A percentile compares a stretch with the other conserved stretches of the same genome.
These are phyloP conservation scores for Eulithis prunata DNA, from an alignment of 2,888 invertebrate genomes.

Conservation along the genomic window DNA sequence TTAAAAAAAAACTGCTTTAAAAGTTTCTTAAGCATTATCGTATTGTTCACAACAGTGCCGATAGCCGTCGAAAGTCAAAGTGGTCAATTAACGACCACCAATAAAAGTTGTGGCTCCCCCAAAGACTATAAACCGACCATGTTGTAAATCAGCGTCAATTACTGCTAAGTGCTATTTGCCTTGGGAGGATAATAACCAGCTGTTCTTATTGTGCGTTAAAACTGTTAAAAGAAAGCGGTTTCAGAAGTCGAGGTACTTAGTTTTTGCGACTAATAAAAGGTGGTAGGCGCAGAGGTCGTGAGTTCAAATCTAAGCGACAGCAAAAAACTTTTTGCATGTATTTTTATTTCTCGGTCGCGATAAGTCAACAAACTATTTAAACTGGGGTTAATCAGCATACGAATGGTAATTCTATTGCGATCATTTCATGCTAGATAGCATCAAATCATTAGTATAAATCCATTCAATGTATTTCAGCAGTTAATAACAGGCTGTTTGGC, in stretches of 20 bases:
- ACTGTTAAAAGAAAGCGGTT: neutral
- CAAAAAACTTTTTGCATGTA: neutral
- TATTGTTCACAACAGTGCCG: neutral
- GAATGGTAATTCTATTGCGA: too few relatives aligned
- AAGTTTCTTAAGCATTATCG: too few relatives aligned
- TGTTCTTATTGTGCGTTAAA: constrained; percentile 39
- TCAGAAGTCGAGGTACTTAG: neutral
- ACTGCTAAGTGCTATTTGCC: constrained; percentile 54
- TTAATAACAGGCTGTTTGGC: constrained; percentile 25
- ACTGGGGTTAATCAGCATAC: too few relatives aligned
- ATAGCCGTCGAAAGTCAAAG: constrained; percentile 16
- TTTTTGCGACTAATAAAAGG: too few relatives aligned
- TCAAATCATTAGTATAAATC: constrained; percentile 9
- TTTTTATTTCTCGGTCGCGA: neutral
- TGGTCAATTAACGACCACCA: constrained; percentile 38
- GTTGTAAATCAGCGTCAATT: constrained; percentile 76
- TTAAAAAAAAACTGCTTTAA: too few relatives aligned
- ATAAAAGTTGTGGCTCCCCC: constrained; percentile 36
- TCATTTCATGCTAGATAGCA: neutral
- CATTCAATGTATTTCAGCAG: constrained; percentile 19
- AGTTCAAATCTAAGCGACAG: too few relatives aligned
- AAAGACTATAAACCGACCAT: constrained; percentile 63
- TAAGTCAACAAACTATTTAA: neutral
- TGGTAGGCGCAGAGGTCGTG: neutral
- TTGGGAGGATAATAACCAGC: constrained; percentile 51